Percentiles rank a stretch among this genome's conserved stretches.
These are phyloP conservation scores for Ictidomys tridecemlineatus DNA, from an alignment of 2,113 vertebrate species.

Conservation along the genomic window DNA sequence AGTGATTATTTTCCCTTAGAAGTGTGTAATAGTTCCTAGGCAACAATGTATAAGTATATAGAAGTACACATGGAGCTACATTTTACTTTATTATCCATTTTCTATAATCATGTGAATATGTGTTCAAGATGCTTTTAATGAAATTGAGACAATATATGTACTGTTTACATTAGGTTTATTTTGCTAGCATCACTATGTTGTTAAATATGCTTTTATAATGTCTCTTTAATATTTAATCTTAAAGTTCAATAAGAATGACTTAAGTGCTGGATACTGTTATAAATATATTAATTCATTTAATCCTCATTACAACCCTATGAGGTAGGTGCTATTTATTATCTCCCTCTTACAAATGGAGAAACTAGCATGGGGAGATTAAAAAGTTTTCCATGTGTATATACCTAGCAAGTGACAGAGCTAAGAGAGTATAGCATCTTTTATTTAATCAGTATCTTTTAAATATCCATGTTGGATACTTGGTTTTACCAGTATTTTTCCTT, in stretches of 20 bases:
- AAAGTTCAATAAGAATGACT: neutral
- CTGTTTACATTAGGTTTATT: conserved; percentile 5
- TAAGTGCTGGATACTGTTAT: neutral
- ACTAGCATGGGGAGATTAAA: neutral
- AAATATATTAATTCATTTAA: conserved; percentile 30
- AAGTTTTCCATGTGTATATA: neutral
- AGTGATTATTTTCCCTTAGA: neutral
- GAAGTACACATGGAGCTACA: neutral
- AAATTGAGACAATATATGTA: neutral
- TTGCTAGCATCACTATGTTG: neutral
- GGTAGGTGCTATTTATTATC: neutral
- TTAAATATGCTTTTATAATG: conserved; percentile 9
- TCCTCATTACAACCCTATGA: neutral
- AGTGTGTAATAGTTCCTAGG: neutral
- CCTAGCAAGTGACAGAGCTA: neutral
- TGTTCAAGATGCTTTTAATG: conserved; percentile 7
- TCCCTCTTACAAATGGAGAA: neutral
- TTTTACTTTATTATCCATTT: neutral
- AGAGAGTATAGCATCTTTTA: neutral
- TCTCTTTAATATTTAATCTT: conserved; percentile 6
- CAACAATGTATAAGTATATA: neutral
- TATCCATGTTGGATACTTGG: conserved; percentile 23
- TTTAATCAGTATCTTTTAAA: neutral
- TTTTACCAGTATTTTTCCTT: neutral
- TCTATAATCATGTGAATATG: neutral